Conservation (phyloP, 2,888 invertebrate species). For the Mimumesa dahlbomi region DNA sequence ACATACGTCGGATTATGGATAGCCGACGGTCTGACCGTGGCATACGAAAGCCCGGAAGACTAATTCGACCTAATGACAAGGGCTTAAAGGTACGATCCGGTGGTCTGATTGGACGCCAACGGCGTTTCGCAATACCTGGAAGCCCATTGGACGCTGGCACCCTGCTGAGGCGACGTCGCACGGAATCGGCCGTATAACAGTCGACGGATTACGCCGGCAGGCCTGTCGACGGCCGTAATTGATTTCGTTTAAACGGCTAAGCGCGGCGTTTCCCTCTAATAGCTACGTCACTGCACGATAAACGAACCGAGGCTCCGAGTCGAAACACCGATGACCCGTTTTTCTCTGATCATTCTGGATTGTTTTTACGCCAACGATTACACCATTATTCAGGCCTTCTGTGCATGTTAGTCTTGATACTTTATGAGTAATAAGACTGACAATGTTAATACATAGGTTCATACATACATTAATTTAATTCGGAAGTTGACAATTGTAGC, state of each 20-base stretch:
- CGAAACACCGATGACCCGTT: conserved; percentile 16
- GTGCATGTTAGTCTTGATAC: no score
- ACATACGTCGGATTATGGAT: conserved; percentile 59
- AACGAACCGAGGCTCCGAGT: conserved; percentile 22
- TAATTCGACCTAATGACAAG: conserved; percentile 70
- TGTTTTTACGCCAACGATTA: neutral
- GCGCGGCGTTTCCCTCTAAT: conserved; percentile 48
- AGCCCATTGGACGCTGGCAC: conserved; percentile 61
- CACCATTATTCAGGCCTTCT: no score
- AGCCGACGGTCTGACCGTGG: conserved; percentile 47
- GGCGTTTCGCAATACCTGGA: conserved; percentile 70
- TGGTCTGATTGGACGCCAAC: conserved; percentile 70
- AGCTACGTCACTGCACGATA: conserved; percentile 34
- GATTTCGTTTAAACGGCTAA: conserved; percentile 71
- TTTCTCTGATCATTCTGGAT: neutral
- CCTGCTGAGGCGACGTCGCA: conserved; percentile 65
- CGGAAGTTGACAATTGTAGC: no score
- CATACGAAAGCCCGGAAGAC: conserved; percentile 54
- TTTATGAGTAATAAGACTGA: no score
- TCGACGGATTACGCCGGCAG: conserved; percentile 64
- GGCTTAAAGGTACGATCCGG: conserved; percentile 65
- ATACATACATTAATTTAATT: no score
- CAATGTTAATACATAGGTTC: no score
- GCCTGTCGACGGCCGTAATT: conserved; percentile 65
- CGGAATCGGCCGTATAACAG: conserved; percentile 60